Evolutionary conservation across 2,797 vertebrate genomes (phyloP).

Genomic region (Rhinatrema bivittatum): DNA sequence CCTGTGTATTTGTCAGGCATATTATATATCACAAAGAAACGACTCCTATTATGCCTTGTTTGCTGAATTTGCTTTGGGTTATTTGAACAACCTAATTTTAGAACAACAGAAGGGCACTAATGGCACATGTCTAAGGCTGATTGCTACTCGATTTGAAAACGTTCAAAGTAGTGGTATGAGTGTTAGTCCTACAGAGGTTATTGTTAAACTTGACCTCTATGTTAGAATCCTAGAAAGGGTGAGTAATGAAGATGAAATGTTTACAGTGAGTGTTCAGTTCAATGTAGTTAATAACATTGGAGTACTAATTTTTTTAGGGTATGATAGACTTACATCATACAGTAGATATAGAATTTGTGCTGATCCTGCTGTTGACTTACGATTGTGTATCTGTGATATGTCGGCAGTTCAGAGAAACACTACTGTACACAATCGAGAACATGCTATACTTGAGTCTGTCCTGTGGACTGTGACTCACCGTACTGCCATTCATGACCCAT

Average conservation of each 20-base stretch:
- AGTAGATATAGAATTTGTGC: conserved; percentile 12
- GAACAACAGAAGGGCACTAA: neutral
- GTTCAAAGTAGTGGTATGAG: neutral
- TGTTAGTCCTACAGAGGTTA: too few species aligned
- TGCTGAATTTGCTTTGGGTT: conserved; percentile 19
- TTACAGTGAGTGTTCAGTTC: conserved; percentile 9
- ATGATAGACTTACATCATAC: conserved; percentile 14
- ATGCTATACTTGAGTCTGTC: neutral
- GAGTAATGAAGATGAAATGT: neutral
- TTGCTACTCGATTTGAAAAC: conserved; percentile 8
- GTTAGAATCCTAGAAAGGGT: neutral
- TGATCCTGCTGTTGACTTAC: conserved; percentile 2
- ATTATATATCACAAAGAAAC: conserved; percentile 3
- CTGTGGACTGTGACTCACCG: conserved; percentile 12
- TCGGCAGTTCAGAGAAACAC: neutral
- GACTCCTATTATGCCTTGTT: conserved; percentile 11
- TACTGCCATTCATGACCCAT: conserved; percentile 6
- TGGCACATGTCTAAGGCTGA: conserved; percentile 1
- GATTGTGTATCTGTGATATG: conserved; percentile 17
- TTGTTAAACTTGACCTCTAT: conserved; percentile 10
- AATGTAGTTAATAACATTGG: neutral
- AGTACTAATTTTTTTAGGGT: conserved; percentile 12
- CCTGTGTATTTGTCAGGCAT: conserved; percentile 17
- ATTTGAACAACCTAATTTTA: conserved; percentile 8
- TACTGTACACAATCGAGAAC: neutral